Evolutionary conservation across 2,113 vertebrate species (phyloP).

Genomic region (Xenopus laevis): DNA sequence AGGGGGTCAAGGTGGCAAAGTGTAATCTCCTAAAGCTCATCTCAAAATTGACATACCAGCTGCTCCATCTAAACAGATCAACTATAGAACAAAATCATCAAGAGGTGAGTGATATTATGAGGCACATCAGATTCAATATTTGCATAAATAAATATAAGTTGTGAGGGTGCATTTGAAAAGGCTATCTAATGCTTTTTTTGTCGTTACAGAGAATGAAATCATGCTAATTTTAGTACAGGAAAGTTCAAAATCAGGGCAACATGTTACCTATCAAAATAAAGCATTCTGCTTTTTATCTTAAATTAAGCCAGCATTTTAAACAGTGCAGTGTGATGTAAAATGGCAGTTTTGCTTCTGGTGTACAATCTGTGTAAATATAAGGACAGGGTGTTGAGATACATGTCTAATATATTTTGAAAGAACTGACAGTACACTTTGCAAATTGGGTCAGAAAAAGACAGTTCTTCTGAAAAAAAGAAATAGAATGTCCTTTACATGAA

Average conservation of each 20-base stretch:
- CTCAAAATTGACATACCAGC: slow-evolving; percentile 51
- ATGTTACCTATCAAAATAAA: slow-evolving; percentile 56
- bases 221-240: slow-evolving; percentile 38
- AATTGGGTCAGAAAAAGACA: slow-evolving; percentile 46
- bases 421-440: slow-evolving; percentile 54
- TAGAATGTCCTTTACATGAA: slow-evolving; percentile 51
- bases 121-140: slow-evolving; percentile 43
- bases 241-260: slow-evolving; percentile 64
- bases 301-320: slow-evolving; percentile 67
- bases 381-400: slow-evolving; percentile 61
- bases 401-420: slow-evolving; percentile 67
- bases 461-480: slow-evolving; percentile 14
- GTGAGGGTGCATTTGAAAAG: no score
- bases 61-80: slow-evolving; percentile 54
- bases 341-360: slow-evolving; percentile 63
- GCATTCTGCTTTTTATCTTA: slow-evolving; percentile 48
- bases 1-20: slow-evolving; percentile 55
- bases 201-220: no score
- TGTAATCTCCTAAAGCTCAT: slow-evolving; percentile 52
- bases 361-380: slow-evolving; percentile 58
- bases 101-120: slow-evolving; percentile 49
- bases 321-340: slow-evolving; percentile 63
- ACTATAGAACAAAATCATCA: slow-evolving; percentile 44
- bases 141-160: slow-evolving; percentile 38
- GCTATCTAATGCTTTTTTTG: no score